Evolutionary conservation across 2,113 vertebrate species (phyloP), one percentile per base, ranked within the genome.

Genomic region (Heptranchias perlo): DNA sequence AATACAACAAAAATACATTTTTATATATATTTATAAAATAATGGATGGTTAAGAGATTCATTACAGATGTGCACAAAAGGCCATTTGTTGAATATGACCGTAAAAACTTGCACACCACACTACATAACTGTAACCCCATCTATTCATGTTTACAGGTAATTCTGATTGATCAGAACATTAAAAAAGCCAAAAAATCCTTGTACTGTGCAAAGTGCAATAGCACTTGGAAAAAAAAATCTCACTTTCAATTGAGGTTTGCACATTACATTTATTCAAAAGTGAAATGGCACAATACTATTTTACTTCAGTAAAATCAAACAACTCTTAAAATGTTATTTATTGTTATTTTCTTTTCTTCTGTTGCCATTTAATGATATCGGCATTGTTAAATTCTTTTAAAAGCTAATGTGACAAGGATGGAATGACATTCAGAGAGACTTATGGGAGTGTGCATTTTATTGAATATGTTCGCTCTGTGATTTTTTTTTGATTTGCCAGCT

Each of bases 341-440:
- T 31, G 52, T 54, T 31, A 89, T 54, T 14, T 31, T 95, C 62
- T 67, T 95, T 39, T 31, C 11, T 95, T 95, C 64, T 67, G 21
- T 3, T 95, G 64, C 21, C 93, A 67, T 65, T 18, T 95, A 67
- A 65, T 89, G 86, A 31, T 64, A 64, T 94, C 39, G 61, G n/a
- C 61, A 65, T 47, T 44, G 58, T 65, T 10, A 95, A 95, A 95
- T 67, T 21, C 93, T 95, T 67, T 69, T 67, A 47, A 95, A 95
- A 67, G 5, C 1, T 67, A 64, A 23, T 44, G 49, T 49, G 23
- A 4, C 4, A 67, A 49, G 49, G 61, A 94, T 65, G 47, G n/a
- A 95, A 69, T 49, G 23, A 14, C 52, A 58, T 89, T 28, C 93
- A 54, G 11, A 47, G 21, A 28, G 11, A 58, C 31, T 35, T 49